These are phyloP conservation scores for Sebastes melanostomus DNA, from an alignment of 2,797 vertebrate genomes.

Conservation along the genomic window DNA sequence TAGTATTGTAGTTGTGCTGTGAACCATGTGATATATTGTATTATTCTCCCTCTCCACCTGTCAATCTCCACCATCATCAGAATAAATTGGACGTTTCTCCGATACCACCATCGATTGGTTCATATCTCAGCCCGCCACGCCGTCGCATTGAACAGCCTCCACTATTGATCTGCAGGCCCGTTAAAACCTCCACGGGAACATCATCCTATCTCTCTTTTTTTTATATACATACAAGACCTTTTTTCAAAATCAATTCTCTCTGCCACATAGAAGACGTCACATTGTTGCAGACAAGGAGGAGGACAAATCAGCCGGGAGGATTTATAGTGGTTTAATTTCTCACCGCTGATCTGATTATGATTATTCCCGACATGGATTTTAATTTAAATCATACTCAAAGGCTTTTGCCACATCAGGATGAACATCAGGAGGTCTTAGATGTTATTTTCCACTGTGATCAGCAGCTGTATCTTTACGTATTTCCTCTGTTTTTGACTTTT, in stretches of 20 bases:
- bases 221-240: constrained; percentile 10
- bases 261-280: background rate
- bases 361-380: background rate
- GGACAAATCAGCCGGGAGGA: constrained; percentile 5
- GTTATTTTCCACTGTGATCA: background rate
- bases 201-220: background rate
- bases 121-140: constrained; percentile 41
- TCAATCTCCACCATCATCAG: constrained; percentile 44
- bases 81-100: constrained; percentile 54
- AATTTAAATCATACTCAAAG: background rate
- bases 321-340: constrained; percentile 8
- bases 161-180: constrained; percentile 48
- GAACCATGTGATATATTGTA: constrained; percentile 6
- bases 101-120: constrained; percentile 48
- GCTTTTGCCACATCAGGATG: background rate
- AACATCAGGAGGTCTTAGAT: background rate
- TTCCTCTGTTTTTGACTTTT: constrained; percentile 3
- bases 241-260: constrained; percentile 32
- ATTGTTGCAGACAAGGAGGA: background rate
- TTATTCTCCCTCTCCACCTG: constrained; percentile 1
- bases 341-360: background rate
- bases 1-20: background rate
- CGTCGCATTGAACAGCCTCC: constrained; percentile 12
- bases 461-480: background rate
- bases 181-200: constrained; percentile 49